Conservation (phyloP, 30 jellyfish, hydroid and myxozoan genomes). For the Aurelia aurita complex sp. Pacific region DNA sequence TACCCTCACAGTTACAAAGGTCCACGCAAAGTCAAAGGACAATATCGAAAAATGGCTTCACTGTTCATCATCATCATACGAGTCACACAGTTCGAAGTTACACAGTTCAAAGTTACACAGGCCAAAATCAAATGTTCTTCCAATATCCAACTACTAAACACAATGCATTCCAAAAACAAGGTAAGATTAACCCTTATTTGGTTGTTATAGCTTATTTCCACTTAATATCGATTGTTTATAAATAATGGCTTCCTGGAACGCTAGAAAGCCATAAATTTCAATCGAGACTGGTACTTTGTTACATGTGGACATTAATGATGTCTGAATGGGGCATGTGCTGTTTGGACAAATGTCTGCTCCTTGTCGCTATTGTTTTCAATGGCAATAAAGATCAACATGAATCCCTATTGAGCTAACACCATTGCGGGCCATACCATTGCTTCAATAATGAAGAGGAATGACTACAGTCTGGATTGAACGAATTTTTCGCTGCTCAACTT, state of each 20-base stretch:
- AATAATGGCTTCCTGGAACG: constrained; percentile 70
- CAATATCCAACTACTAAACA: background rate
- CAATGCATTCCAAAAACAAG: constrained; percentile 6
- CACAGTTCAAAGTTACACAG: background rate
- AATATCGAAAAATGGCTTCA: constrained; percentile 17
- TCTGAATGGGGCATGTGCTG: constrained; percentile 1
- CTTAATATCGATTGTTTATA: background rate
- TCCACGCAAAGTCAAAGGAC: constrained; percentile 29
- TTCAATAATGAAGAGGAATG: background rate
- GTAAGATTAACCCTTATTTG: background rate
- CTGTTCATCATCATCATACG: constrained; percentile 58
- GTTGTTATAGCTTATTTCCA: background rate
- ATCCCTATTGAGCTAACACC: background rate
- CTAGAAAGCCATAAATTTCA: constrained; percentile 48
- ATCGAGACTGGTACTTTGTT: constrained; percentile 4
- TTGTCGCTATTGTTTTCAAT: background rate
- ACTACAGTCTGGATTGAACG: too few relatives aligned
- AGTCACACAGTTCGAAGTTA: constrained; percentile 1
- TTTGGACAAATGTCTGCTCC: background rate
- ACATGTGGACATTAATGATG: constrained; percentile 37
- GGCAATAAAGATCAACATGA: constrained; percentile 1
- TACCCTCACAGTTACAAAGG: constrained; percentile 41
- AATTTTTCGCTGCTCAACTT: too few relatives aligned
- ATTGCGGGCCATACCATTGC: too few relatives aligned
- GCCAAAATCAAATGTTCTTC: background rate